These are phyloP conservation scores for Ambastaia sidthimunki DNA, from an alignment of 2,797 vertebrate genomes.

Conservation along the genomic window DNA sequence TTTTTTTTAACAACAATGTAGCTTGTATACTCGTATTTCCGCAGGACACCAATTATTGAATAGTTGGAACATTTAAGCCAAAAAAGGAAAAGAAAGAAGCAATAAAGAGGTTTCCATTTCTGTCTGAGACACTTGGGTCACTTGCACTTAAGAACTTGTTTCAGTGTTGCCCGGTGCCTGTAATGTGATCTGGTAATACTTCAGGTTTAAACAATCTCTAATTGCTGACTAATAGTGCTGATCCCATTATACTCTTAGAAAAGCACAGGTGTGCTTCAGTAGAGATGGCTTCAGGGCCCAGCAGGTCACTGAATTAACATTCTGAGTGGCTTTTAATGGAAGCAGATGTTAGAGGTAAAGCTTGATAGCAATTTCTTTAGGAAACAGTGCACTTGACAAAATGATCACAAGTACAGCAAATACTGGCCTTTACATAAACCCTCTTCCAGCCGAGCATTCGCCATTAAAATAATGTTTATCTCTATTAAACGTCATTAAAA, in stretches of 20 bases:
- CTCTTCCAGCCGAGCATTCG: not conserved
- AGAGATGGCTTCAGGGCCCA: slow-evolving; percentile 48
- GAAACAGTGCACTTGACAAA: slow-evolving; percentile 42
- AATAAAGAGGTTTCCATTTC: slow-evolving; percentile 34
- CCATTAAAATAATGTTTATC: not conserved
- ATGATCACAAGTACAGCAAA: slow-evolving; percentile 33
- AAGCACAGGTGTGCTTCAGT: slow-evolving; percentile 62
- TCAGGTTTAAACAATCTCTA: slow-evolving; percentile 60
- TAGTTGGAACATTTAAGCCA: not conserved
- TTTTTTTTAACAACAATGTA: not conserved
- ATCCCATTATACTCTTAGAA: slow-evolving; percentile 56
- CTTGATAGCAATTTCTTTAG: slow-evolving; percentile 34
- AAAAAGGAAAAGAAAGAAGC: too few species aligned
- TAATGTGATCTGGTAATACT: slow-evolving; percentile 59
- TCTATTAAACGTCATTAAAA: slow-evolving; percentile 7
- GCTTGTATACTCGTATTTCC: not conserved
- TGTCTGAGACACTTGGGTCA: slow-evolving; percentile 1
- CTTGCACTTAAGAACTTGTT: slow-evolving; percentile 54
- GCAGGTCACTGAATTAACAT: slow-evolving; percentile 58
- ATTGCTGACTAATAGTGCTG: slow-evolving; percentile 57
- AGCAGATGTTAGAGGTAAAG: slow-evolving; percentile 61
- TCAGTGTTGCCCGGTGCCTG: slow-evolving; percentile 30
- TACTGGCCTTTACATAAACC: slow-evolving; percentile 37
- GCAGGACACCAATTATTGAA: not conserved
- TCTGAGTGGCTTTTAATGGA: slow-evolving; percentile 55